A percentile compares a stretch with the other conserved stretches of the same genome.
phyloP scores from a whole-genome alignment of 2,113 vertebrate genomes.

The Lepisosteus osseus region DNA sequence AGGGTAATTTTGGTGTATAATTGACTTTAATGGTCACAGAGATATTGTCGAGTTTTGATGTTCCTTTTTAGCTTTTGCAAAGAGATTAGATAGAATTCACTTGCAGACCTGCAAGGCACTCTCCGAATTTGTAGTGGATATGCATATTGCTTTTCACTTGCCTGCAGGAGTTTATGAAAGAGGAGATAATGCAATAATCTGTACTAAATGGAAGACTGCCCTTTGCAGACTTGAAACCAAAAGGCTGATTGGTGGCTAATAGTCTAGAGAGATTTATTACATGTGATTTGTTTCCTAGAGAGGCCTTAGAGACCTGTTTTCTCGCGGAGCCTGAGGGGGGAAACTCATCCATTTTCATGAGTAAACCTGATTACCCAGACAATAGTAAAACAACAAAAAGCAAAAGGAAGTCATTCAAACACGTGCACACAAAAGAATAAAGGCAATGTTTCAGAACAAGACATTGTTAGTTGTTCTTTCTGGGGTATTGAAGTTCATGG shows the following conservation, averaged over 20 bases:
- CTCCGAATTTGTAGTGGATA: constrained; percentile 34
- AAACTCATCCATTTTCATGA: no score
- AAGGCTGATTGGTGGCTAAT: constrained; percentile 33
- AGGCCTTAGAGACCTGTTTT: constrained; percentile 24
- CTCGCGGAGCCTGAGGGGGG: not conserved
- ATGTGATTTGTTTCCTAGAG: constrained; percentile 36
- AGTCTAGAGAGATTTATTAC: constrained; percentile 31
- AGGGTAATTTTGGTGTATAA: not conserved
- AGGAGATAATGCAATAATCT: constrained; percentile 59
- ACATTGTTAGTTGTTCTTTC: no score
- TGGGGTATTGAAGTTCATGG: no score
- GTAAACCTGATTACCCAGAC: no score
- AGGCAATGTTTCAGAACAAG: no score
- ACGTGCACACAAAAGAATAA: no score
- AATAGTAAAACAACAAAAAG: no score
- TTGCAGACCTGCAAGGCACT: constrained; percentile 23
- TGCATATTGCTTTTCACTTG: constrained; percentile 40
- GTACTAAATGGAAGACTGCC: constrained; percentile 44
- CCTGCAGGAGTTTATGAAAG: constrained; percentile 51
- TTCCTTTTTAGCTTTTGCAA: constrained; percentile 10
- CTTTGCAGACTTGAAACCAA: constrained; percentile 41
- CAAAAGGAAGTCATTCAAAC: no score
- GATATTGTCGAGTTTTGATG: not conserved
- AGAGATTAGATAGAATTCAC: constrained; percentile 36
- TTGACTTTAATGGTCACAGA: not conserved